A percentile compares a stretch with the other conserved stretches of the same genome.
These are phyloP conservation scores for Enteromius mattozi DNA, from an alignment of 2,797 vertebrate species.

Conservation along the genomic window DNA sequence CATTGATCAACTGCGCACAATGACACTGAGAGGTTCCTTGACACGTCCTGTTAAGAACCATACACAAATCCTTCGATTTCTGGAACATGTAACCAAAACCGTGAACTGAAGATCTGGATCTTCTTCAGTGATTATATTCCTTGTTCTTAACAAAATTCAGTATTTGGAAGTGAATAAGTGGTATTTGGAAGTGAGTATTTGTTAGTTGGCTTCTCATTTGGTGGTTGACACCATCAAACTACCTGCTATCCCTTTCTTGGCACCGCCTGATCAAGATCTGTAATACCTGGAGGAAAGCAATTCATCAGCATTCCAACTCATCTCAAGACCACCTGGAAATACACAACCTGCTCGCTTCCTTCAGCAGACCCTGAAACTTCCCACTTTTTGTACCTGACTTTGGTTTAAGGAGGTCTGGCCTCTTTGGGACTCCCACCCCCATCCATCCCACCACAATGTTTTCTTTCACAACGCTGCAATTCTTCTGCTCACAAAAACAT, in stretches of 20 bases:
- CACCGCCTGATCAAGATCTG: constrained; percentile 7
- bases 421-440: constrained; percentile 45
- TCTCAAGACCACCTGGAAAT: neutral
- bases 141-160: neutral
- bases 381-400: constrained; percentile 36
- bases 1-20: neutral
- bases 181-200: too few species aligned
- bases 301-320: neutral
- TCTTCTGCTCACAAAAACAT: constrained; percentile 69
- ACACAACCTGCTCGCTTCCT: neutral
- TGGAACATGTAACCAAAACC: constrained; percentile 8
- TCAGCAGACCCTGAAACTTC: neutral
- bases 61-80: neutral
- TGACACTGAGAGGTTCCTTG: neutral
- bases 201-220: neutral
- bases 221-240: neutral
- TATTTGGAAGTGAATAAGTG: neutral
- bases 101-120: neutral
- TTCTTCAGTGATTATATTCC: neutral
- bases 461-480: constrained; percentile 66
- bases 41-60: neutral
- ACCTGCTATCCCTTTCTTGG: neutral
- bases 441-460: constrained; percentile 46
- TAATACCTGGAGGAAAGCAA: neutral
- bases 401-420: constrained; percentile 33